These are phyloP conservation scores for Phoxinus dragarum DNA, from an alignment of 2,797 vertebrate genomes.

Conservation along the genomic window DNA sequence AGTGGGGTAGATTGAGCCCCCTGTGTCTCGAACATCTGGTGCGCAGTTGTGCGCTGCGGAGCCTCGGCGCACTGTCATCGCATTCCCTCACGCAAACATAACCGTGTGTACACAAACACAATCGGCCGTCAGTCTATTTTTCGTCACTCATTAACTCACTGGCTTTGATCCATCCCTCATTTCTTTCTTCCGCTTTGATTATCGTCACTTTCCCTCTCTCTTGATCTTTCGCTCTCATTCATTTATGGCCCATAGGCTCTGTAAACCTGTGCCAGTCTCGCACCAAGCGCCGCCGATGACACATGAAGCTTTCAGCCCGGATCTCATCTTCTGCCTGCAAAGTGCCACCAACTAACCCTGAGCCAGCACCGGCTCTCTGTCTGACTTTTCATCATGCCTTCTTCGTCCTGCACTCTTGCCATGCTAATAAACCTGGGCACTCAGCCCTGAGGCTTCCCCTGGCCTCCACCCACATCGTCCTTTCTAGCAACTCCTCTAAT, in stretches of 20 bases:
- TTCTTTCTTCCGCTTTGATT: conserved; percentile 36
- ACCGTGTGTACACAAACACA: conserved; percentile 40
- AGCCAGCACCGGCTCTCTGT: conserved; percentile 29
- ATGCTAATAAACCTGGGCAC: conserved; percentile 58
- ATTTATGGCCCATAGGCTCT: conserved; percentile 38
- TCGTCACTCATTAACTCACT: conserved; percentile 25
- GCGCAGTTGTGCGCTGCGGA: conserved; percentile 75
- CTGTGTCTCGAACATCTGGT: conserved; percentile 80
- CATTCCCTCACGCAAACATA: conserved; percentile 44
- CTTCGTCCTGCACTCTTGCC: conserved; percentile 27
- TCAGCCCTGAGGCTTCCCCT: conserved; percentile 48
- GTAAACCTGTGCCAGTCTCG: conserved; percentile 20
- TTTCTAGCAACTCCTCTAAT: conserved; percentile 42
- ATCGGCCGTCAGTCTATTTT: conserved; percentile 21
- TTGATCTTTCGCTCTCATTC: conserved; percentile 14
- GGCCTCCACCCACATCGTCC: conserved; percentile 46
- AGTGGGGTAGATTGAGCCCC: conserved; percentile 67
- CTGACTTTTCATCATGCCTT: conserved; percentile 37
- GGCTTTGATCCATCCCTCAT: conserved; percentile 28
- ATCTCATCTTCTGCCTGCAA: conserved; percentile 22
- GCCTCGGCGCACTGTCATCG: conserved; percentile 50
- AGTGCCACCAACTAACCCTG: conserved; percentile 47
- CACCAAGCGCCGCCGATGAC: conserved; percentile 21
- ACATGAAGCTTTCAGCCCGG: conserved; percentile 32
- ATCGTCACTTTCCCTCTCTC: conserved; percentile 13